These are phyloP conservation scores for Brachyistius frenatus DNA, from an alignment of 2,113 vertebrate species.

Conservation along the genomic window DNA sequence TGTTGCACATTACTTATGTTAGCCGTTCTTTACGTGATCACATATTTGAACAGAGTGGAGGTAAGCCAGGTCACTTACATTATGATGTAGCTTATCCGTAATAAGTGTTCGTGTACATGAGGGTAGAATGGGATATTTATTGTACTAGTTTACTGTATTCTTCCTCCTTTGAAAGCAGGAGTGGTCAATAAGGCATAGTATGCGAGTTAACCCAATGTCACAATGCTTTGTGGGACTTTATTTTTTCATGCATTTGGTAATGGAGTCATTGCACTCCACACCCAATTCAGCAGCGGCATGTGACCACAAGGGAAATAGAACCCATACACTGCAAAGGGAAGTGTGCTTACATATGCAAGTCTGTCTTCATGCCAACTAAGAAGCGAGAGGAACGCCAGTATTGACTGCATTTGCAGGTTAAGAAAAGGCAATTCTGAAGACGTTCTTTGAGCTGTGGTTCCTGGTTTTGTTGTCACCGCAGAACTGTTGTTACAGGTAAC, in stretches of 20 bases:
- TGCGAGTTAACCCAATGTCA: conserved; percentile 33
- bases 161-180: conserved; percentile 9
- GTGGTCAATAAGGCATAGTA: not conserved
- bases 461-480: conserved; percentile 22
- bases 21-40: conserved; percentile 3
- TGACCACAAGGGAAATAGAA: conserved; percentile 73
- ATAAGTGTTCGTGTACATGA: conserved; percentile 20
- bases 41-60: not conserved
- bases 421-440: not conserved
- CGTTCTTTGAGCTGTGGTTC: conserved; percentile 13
- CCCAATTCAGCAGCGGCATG: conserved; percentile 62
- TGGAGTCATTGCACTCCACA: conserved; percentile 57
- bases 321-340: conserved; percentile 62
- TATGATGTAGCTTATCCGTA: not conserved
- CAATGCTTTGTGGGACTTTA: conserved; percentile 40
- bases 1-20: not conserved
- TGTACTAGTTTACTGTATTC: not conserved
- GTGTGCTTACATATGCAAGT: conserved; percentile 42
- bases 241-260: conserved; percentile 58
- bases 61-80: not conserved
- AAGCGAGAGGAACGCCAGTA: not conserved
- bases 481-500: conserved; percentile 30
- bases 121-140: conserved; percentile 5
- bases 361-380: conserved; percentile 28
- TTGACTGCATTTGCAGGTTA: conserved; percentile 17